phyloP scores from a whole-genome alignment of 1,140 invertebrate species.

The Globodera rostochiensis region DNA sequence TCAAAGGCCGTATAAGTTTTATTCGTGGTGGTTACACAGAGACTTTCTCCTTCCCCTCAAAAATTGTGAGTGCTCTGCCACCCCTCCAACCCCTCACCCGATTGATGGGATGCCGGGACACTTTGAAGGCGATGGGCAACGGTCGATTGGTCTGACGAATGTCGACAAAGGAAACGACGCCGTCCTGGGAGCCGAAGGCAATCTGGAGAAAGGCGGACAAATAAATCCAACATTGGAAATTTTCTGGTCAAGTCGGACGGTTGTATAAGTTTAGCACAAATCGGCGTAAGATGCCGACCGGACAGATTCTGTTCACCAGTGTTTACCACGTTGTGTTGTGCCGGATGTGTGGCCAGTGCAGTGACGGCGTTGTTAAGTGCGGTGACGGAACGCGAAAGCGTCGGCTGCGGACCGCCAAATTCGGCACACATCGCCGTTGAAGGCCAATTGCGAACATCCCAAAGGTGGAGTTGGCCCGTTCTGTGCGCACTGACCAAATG shows the following conservation, averaged over 20 bases:
- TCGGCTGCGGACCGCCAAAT: conserved; percentile 13
- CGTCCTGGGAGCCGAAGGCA: conserved; percentile 31
- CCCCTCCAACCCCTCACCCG: neutral
- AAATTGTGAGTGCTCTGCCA: no score
- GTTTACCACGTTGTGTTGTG: conserved; percentile 33
- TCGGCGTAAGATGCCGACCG: neutral
- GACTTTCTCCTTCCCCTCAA: neutral
- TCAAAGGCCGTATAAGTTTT: neutral
- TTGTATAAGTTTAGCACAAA: conserved; percentile 6
- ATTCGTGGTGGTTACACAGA: neutral
- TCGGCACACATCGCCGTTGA: conserved; percentile 4
- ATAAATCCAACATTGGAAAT: neutral
- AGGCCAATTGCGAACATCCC: conserved; percentile 28
- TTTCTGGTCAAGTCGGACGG: no score
- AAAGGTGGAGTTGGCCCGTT: conserved; percentile 32
- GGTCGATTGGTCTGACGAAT: conserved; percentile 35
- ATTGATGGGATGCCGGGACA: conserved; percentile 32
- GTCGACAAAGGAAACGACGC: conserved; percentile 37
- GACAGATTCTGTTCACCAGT: neutral
- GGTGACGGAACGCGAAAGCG: conserved; percentile 25
- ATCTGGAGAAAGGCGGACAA: conserved; percentile 12
- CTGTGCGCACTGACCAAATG: conserved; percentile 28
- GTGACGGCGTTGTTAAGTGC: conserved; percentile 29
- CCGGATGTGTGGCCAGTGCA: conserved; percentile 33
- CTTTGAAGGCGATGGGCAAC: conserved; percentile 30